These are phyloP conservation scores for Caenorhabditis sinica DNA, from an alignment of 2,888 invertebrate genomes.

Conservation along the genomic window DNA sequence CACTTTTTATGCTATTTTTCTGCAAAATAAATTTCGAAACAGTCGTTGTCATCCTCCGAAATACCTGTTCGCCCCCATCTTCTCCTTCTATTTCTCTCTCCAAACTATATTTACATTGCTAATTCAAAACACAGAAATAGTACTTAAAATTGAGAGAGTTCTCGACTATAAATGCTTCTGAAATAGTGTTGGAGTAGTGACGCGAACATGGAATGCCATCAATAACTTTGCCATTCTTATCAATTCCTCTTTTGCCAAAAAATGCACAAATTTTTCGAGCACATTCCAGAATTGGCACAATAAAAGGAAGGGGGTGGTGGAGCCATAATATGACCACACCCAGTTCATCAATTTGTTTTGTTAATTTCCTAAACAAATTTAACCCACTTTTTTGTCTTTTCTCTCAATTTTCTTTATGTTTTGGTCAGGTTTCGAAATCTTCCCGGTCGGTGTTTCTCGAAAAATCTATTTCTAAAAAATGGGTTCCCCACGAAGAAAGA, in stretches of 20 bases:
- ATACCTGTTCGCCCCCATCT: conserved; percentile 6
- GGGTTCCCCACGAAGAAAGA: background rate
- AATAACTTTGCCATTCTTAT: conserved; percentile 22
- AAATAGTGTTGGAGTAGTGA: background rate
- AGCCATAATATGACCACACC: conserved; percentile 31
- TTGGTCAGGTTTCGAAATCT: conserved; percentile 18
- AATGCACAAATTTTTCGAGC: conserved; percentile 23
- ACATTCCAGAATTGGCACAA: conserved; percentile 16
- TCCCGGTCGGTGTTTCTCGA: conserved; percentile 32
- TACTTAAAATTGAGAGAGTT: background rate
- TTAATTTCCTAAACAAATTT: conserved; percentile 24
- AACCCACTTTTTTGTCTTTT: background rate
- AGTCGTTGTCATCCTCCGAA: conserved; percentile 3
- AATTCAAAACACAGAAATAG: conserved; percentile 29
- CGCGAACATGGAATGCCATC: conserved; percentile 32
- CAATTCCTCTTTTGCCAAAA: conserved; percentile 2
- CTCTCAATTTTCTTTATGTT: background rate
- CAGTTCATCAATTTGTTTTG: conserved; percentile 30
- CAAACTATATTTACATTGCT: conserved; percentile 56
- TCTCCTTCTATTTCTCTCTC: background rate
- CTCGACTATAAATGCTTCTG: conserved; percentile 11
- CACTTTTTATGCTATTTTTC: conserved; percentile 17
- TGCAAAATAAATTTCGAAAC: conserved; percentile 33
- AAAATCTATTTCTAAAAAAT: background rate
- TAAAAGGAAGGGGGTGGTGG: conserved; percentile 27